These are phyloP conservation scores for Metridium senile DNA, from an alignment of 92 coral and sea anemone genomes.

Conservation along the genomic window DNA sequence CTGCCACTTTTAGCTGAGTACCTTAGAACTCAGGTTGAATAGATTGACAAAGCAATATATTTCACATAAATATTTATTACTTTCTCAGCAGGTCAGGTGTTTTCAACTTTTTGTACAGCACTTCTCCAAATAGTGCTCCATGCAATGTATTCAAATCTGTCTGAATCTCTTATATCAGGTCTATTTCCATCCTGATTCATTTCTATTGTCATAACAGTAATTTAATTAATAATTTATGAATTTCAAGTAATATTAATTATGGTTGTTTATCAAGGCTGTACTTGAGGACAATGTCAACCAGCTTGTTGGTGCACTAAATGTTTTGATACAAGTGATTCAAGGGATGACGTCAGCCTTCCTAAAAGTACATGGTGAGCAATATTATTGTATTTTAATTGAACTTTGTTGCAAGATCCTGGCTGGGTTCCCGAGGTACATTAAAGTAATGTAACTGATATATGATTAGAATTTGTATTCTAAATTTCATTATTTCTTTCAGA, in stretches of 20 bases:
- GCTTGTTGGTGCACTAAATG: neutral
- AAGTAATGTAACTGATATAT: neutral
- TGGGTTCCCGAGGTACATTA: neutral
- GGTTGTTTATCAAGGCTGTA: conserved; percentile 10
- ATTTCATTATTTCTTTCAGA: conserved; percentile 31
- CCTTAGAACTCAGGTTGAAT: no score
- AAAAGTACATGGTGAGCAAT: conserved; percentile 7
- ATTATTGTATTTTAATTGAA: neutral
- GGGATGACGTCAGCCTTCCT: conserved; percentile 4
- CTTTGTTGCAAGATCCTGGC: neutral
- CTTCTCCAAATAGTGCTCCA: no score
- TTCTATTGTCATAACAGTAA: no score
- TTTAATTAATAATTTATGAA: neutral
- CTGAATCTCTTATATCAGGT: no score
- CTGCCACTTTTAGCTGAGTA: no score
- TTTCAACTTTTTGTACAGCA: no score
- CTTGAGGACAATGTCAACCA: neutral
- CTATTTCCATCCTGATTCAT: no score
- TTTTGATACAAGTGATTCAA: neutral
- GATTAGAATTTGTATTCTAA: no score
- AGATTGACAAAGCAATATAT: no score
- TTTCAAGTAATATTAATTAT: neutral
- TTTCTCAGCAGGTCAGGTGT: no score
- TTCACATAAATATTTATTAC: no score
- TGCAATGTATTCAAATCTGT: no score